A percentile compares a stretch with the other conserved stretches of the same genome.
phyloP scores from a whole-genome alignment of 1,140 invertebrate species.

The Apis mellifera region Amel_HAv3.1 CM009936.2:10419001-10419500 shows the following conservation, averaged over 20 bases:
- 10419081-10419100: background rate
- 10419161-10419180: constrained; percentile 1
- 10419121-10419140: background rate
- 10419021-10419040: background rate
- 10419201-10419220: background rate
- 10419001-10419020: background rate
- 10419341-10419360: too few relatives aligned
- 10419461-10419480: too few relatives aligned
- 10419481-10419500: background rate
- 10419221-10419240: too few relatives aligned
- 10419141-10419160: background rate
- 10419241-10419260: background rate
- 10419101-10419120: background rate
- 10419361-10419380: background rate
- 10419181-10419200: background rate
- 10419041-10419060: background rate
- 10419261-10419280: background rate
- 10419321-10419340: background rate
- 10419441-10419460: too few relatives aligned
- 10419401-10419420: too few relatives aligned
- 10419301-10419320: background rate
- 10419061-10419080: background rate
- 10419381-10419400: background rate
- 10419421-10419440: too few relatives aligned
- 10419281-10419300: background rate